phyloP scores from a whole-genome alignment of 1,140 invertebrate species.

The Phymorhynchus buccinoides region DNA sequence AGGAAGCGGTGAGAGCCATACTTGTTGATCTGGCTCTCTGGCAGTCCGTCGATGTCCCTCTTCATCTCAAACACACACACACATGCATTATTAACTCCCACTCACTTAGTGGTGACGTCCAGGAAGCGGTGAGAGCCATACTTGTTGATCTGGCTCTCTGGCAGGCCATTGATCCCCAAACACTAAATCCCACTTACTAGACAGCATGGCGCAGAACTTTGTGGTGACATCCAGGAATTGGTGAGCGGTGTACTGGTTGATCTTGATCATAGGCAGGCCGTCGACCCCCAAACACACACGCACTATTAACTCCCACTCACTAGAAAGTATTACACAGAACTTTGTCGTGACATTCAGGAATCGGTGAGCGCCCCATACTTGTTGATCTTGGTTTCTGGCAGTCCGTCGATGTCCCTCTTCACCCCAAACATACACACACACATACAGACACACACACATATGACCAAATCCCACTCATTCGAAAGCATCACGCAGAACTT shows the following conservation, averaged over 20 bases:
- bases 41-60: constrained; percentile 85
- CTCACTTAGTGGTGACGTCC: constrained; percentile 82
- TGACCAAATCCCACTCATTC: no score
- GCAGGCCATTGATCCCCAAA: constrained; percentile 88
- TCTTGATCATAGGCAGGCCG: constrained; percentile 90
- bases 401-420: constrained; percentile 82
- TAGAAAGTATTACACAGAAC: constrained; percentile 76
- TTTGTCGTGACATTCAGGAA: constrained; percentile 84
- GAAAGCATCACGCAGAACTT: no score
- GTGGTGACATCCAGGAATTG: constrained; percentile 83
- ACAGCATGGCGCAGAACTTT: constrained; percentile 74
- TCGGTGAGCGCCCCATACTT: constrained; percentile 88
- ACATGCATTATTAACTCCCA: no score
- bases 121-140: constrained; percentile 87
- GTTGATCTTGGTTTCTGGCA: constrained; percentile 89
- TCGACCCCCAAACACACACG: no score
- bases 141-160: constrained; percentile 89
- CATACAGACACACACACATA: no score
- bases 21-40: constrained; percentile 89
- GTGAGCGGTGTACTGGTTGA: constrained; percentile 88
- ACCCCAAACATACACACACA: no score
- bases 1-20: constrained; percentile 87
- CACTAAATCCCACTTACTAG: constrained; percentile 71
- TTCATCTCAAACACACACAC: no score
- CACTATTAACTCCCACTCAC: no score